Evolutionary conservation across 2,113 vertebrate species (phyloP).

Genomic region (Sylvilagus bachmani): DNA sequence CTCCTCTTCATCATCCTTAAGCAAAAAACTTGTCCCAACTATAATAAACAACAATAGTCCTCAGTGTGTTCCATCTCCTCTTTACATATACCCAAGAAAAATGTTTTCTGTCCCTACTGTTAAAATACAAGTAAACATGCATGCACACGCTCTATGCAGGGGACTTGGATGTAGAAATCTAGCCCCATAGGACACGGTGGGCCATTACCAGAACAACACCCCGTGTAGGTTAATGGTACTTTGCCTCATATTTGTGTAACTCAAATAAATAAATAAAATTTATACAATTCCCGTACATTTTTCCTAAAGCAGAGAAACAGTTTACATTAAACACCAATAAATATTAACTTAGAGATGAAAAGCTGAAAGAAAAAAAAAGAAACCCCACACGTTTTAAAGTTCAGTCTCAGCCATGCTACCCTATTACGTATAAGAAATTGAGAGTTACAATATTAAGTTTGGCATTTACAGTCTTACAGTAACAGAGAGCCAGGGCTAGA

Average conservation of each 20-base stretch:
- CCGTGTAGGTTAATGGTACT: not conserved
- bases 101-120: not conserved
- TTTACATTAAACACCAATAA: conserved; percentile 40
- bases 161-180: not conserved
- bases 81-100: conserved; percentile 1
- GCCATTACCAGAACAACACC: not conserved
- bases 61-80: not conserved
- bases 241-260: conserved; percentile 12
- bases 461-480: not conserved
- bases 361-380: not conserved
- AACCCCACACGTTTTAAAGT: conserved; percentile 24
- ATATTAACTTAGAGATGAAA: conserved; percentile 43
- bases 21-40: conserved; percentile 2
- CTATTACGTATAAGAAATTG: not conserved
- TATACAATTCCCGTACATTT: not conserved
- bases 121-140: conserved; percentile 5
- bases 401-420: not conserved
- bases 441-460: not conserved
- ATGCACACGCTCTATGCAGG: not conserved
- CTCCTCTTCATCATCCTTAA: not conserved
- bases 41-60: not conserved
- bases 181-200: not conserved
- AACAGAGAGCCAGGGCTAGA: not conserved
- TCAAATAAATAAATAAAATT: not conserved
- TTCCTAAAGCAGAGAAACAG: not conserved